A percentile compares a stretch with the other conserved stretches of the same genome.
Conservation (phyloP, 2,888 invertebrate species). For the Acrobasis suavella region DNA sequence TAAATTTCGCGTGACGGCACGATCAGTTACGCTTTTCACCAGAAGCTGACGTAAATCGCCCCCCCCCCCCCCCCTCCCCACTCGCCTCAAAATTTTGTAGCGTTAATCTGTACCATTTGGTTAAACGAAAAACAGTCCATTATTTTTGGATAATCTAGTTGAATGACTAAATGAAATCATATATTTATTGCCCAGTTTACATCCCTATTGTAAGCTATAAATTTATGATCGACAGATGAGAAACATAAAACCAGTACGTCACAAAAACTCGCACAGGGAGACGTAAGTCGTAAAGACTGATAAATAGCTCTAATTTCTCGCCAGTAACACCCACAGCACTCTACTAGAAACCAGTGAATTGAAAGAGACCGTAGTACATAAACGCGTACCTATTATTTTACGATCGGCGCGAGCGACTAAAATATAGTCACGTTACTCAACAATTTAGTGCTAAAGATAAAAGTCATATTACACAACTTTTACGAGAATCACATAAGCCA, state of each 20-base stretch:
- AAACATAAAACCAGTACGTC: background rate
- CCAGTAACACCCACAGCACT: background rate
- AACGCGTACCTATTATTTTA: conserved; percentile 4
- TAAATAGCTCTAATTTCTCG: conserved; percentile 16
- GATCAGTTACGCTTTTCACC: no score
- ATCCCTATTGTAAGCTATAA: no score
- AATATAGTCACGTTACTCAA: conserved; percentile 14
- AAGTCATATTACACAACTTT: conserved; percentile 54
- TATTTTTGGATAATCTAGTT: no score
- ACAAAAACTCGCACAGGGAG: background rate
- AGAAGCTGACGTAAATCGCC: no score
- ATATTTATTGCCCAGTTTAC: no score
- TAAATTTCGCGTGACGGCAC: no score
- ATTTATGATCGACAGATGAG: background rate
- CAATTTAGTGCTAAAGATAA: conserved; percentile 33
- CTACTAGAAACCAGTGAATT: background rate
- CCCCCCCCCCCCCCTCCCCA: no score
- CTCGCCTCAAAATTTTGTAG: no score
- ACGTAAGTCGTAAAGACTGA: conserved; percentile 7
- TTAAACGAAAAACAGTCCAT: no score
- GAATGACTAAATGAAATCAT: no score
- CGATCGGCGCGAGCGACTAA: background rate
- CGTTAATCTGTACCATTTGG: no score
- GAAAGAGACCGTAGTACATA: background rate
- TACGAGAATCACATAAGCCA: conserved; percentile 58